These are phyloP conservation scores for Sisyra nigra DNA, from an alignment of 2,888 invertebrate genomes.

Conservation along the genomic window DNA sequence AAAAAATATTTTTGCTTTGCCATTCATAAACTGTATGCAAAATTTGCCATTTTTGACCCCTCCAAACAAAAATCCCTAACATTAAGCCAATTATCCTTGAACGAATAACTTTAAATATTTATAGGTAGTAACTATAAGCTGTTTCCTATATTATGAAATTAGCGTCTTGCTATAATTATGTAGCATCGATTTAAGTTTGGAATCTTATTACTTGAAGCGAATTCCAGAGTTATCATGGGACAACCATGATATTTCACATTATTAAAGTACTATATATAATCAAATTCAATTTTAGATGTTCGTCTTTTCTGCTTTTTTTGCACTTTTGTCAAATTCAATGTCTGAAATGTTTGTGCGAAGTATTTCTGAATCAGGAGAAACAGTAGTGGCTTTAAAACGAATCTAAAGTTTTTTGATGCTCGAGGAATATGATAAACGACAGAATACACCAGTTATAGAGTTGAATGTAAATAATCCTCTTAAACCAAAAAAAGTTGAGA, in stretches of 20 bases:
- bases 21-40: too few relatives aligned
- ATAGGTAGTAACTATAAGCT: too few relatives aligned
- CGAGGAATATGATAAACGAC: constrained; percentile 19
- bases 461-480: neutral
- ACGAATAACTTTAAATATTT: too few relatives aligned
- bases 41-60: too few relatives aligned
- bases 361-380: constrained; percentile 29
- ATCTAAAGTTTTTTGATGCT: constrained; percentile 25
- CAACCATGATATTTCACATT: constrained; percentile 3
- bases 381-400: constrained; percentile 27
- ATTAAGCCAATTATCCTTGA: too few relatives aligned
- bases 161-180: too few relatives aligned
- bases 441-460: neutral
- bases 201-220: too few relatives aligned
- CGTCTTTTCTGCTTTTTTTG: constrained; percentile 37
- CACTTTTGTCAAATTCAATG: constrained; percentile 36
- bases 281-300: constrained; percentile 26
- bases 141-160: too few relatives aligned
- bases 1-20: too few relatives aligned
- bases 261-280: neutral
- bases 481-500: constrained; percentile 6
- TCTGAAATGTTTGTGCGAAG: constrained; percentile 37
- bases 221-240: too few relatives aligned
- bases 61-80: too few relatives aligned
- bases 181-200: too few relatives aligned